Conservation (phyloP, 2,113 vertebrate species). For the Megalops atlanticus region DNA sequence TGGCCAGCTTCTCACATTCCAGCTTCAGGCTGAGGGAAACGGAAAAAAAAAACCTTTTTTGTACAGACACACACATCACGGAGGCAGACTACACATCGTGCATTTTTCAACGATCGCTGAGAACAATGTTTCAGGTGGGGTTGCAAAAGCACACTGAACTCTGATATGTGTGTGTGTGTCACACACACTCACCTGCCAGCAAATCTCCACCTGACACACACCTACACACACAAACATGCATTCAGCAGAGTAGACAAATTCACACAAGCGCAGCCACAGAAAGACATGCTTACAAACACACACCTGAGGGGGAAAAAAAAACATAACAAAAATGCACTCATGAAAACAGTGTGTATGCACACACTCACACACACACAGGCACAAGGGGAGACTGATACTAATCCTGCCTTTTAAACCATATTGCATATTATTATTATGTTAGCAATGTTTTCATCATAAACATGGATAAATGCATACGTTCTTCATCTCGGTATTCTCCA, state of each 20-base stretch:
- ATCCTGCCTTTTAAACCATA: too few species aligned
- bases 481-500: too few species aligned
- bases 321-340: background rate
- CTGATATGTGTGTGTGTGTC: background rate
- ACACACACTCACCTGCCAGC: background rate
- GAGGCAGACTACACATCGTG: background rate
- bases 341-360: too few species aligned
- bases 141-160: background rate
- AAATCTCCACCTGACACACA: background rate
- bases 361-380: background rate
- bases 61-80: constrained; percentile 40
- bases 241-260: background rate
- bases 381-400: too few species aligned
- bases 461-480: too few species aligned
- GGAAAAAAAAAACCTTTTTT: background rate
- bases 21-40: constrained; percentile 83
- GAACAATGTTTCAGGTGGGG: background rate
- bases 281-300: background rate
- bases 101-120: background rate
- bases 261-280: background rate
- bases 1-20: constrained; percentile 97
- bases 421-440: too few species aligned
- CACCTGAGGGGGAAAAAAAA: too few species aligned
- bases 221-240: constrained; percentile 21
- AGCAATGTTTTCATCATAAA: too few species aligned